Evolutionary conservation across 2,797 vertebrate genomes (phyloP).

Genomic region (Petrocephalus sullivani): DNA sequence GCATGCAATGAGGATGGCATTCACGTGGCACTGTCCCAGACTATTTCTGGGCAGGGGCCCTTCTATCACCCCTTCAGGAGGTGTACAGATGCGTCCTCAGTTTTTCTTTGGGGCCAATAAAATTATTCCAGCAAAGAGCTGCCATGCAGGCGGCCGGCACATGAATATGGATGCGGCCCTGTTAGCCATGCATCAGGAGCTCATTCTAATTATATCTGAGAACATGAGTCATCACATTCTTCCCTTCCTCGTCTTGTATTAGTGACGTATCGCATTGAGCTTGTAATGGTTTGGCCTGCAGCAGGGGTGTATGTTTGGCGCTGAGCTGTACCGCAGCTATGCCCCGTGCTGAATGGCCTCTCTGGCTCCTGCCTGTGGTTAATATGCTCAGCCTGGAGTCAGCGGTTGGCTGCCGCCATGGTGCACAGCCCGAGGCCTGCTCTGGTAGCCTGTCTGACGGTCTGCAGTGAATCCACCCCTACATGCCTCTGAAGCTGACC

Average conservation of each 20-base stretch:
- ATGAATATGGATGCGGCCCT: slow-evolving; percentile 14
- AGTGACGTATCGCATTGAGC: not conserved
- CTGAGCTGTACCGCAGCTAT: too few species aligned
- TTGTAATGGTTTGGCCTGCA: not conserved
- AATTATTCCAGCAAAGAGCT: not conserved
- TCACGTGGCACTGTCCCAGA: not conserved
- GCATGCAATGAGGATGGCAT: not conserved
- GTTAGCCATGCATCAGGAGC: slow-evolving; percentile 24
- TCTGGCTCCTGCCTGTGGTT: not conserved
- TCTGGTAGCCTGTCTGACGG: not conserved
- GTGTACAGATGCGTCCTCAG: not conserved
- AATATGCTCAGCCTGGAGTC: too few species aligned
- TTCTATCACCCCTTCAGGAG: slow-evolving; percentile 6
- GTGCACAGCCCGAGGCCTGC: too few species aligned
- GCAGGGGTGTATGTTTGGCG: not conserved
- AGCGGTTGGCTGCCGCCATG: too few species aligned
- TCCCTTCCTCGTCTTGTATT: slow-evolving; percentile 35
- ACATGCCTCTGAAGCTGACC: not conserved
- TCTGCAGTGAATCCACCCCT: not conserved
- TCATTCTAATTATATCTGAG: not conserved
- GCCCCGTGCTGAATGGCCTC: not conserved
- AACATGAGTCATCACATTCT: slow-evolving; percentile 41
- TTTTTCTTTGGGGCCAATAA: not conserved
- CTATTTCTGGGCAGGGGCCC: not conserved
- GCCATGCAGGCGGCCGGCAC: not conserved